Evolutionary conservation across 2,113 vertebrate species (phyloP).

Genomic region (Chaenogobius annularis): DNA sequence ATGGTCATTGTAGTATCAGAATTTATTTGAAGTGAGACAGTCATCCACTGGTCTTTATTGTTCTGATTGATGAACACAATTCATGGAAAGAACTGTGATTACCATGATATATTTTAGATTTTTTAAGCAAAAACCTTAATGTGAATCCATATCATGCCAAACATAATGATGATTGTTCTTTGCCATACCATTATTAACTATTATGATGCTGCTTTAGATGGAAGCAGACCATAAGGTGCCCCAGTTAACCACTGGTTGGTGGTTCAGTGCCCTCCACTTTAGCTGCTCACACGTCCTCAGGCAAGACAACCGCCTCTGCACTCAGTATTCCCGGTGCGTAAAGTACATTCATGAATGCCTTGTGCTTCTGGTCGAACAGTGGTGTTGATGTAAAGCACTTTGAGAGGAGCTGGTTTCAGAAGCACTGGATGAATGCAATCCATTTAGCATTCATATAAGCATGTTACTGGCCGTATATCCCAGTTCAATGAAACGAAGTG

Average conservation of each 20-base stretch:
- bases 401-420: constrained; percentile 1
- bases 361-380: not conserved
- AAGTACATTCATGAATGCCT: not conserved
- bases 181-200: too few species aligned
- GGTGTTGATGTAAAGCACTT: not conserved
- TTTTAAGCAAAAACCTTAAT: too few species aligned
- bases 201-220: not conserved
- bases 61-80: too few species aligned
- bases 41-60: too few species aligned
- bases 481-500: not conserved
- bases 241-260: not conserved
- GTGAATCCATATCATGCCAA: too few species aligned
- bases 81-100: too few species aligned
- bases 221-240: not conserved
- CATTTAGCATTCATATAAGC: not conserved
- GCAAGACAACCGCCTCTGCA: not conserved
- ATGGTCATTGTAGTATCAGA: too few species aligned
- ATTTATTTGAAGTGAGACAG: too few species aligned
- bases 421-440: not conserved
- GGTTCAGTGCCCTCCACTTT: not conserved
- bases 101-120: too few species aligned
- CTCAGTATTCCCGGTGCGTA: not conserved
- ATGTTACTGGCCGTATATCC: not conserved
- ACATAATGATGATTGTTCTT: too few species aligned
- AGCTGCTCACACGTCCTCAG: not conserved